Base-by-base conservation (phyloP, 2,888 invertebrate genomes). In the Thecophora atra region DNA sequence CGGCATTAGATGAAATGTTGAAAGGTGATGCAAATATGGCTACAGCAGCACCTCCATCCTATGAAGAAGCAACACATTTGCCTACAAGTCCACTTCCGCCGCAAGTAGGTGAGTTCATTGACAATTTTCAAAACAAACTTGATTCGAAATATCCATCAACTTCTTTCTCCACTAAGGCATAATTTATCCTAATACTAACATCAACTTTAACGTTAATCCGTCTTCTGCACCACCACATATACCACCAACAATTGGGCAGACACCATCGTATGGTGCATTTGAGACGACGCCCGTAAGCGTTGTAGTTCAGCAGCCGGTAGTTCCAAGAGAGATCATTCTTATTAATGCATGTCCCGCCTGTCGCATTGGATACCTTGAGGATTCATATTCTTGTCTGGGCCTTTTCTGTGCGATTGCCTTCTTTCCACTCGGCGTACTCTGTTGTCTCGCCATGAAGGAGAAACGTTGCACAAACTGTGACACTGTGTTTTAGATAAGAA, bases 281-380 rank as follows among this genome's bases (percentile, higher is more conserved):
- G 82, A 85, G 54, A 83, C 87, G 1, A 87, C 88, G 0, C 91
- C 90, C 11, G 90, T 92, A 28, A 89, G 91, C 72, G 90, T 92
- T 65, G 77, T 82, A 3, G 86, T 88, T 15, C 81, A 85, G 37
- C 83, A 85, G 0, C 84, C 87, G 5, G 89, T 89, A 5, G 89
- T 91, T 75, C 90, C 91, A 66, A 91, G 92, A 4, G 92, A 94
- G 75, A 94, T 96, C 51, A 92, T 96, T 75, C 88, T 95, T 0
- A 92, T 96, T 0, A 95, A 95, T 0, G 94, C 93, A 3, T 97
- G 96, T 85, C 96, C 96, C 1, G 93, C 94, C 1, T 97, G 96
- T 82, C 89, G 96, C 77, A 94, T 96, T 73, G 97, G 96, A 19
- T 90, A 94, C 30, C 87, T 96, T 56, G 94, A 96, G 87, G 95